phyloP scores from a whole-genome alignment of 2,797 vertebrate species.

The Micrastur ruficollis region DNA sequence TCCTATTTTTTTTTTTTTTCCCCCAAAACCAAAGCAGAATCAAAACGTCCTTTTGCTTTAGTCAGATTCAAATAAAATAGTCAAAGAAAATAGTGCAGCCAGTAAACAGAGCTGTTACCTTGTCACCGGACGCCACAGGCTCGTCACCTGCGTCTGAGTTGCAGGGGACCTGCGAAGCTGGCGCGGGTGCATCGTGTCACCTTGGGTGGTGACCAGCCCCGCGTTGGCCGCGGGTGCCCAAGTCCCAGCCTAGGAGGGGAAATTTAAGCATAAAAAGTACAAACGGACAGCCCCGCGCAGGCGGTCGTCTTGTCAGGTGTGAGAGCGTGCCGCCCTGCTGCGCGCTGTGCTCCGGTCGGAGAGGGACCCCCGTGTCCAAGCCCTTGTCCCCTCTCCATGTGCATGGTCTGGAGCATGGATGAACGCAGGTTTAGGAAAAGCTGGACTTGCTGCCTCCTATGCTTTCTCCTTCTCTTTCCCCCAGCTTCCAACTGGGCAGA shows the following conservation, averaged over 20 bases:
- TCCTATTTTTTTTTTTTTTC: background rate
- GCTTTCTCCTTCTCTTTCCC: background rate
- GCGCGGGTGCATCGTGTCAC: rapidly evolving
- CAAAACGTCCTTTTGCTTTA: conserved; percentile 51
- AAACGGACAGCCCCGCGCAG: rapidly evolving
- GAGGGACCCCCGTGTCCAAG: rapidly evolving
- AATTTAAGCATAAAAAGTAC: background rate
- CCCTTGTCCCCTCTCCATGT: rapidly evolving
- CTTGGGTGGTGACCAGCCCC: background rate
- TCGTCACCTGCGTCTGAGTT: rapidly evolving
- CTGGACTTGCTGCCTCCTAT: background rate
- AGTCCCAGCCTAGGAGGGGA: rapidly evolving
- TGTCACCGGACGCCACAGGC: rapidly evolving
- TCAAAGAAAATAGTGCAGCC: background rate
- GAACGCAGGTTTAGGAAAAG: rapidly evolving
- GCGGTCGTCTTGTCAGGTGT: background rate
- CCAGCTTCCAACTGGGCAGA: background rate
- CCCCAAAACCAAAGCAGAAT: background rate
- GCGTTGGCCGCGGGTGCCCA: rapidly evolving
- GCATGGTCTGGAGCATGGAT: rapidly evolving
- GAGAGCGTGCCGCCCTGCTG: rapidly evolving
- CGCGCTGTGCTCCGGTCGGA: rapidly evolving
- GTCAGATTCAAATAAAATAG: background rate
- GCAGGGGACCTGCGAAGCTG: background rate
- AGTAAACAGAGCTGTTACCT: background rate